phyloP scores from a whole-genome alignment of 2,113 vertebrate genomes.

The Strix uralensis region DNA sequence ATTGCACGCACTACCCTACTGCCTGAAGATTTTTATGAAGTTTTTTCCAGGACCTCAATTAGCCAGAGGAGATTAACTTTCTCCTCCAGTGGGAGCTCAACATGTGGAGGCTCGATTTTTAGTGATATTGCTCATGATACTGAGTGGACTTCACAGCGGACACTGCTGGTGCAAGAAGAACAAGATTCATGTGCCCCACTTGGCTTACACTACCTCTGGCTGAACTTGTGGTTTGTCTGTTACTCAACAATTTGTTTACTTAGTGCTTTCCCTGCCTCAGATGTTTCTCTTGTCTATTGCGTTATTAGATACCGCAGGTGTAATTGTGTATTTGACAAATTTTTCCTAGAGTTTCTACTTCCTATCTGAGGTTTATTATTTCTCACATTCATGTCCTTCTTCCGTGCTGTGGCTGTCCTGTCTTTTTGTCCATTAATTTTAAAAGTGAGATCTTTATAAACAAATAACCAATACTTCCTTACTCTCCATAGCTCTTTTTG shows the following conservation, averaged over 20 bases:
- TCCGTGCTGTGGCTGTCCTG: neutral
- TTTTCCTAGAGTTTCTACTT: neutral
- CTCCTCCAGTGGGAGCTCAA: neutral
- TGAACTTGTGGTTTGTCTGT: neutral
- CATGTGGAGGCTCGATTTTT: neutral
- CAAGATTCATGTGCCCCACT: neutral
- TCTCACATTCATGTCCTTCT: neutral
- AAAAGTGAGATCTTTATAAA: neutral
- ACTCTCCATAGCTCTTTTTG: neutral
- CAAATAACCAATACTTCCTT: neutral
- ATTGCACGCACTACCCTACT: neutral
- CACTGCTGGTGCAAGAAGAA: neutral
- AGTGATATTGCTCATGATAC: neutral
- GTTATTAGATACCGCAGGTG: neutral
- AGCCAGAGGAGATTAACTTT: neutral
- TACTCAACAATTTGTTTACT: neutral
- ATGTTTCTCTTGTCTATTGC: neutral
- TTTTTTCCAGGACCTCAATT: neutral
- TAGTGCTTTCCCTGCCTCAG: neutral
- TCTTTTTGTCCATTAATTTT: neutral
- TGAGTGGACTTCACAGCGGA: neutral
- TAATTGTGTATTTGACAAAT: neutral
- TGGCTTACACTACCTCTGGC: neutral
- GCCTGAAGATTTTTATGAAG: neutral
- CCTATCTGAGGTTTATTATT: neutral